Percentiles rank a stretch among this genome's conserved stretches.
phyloP scores from a whole-genome alignment of 64 coral and sea anemone species.

The Montipora cactus region DNA sequence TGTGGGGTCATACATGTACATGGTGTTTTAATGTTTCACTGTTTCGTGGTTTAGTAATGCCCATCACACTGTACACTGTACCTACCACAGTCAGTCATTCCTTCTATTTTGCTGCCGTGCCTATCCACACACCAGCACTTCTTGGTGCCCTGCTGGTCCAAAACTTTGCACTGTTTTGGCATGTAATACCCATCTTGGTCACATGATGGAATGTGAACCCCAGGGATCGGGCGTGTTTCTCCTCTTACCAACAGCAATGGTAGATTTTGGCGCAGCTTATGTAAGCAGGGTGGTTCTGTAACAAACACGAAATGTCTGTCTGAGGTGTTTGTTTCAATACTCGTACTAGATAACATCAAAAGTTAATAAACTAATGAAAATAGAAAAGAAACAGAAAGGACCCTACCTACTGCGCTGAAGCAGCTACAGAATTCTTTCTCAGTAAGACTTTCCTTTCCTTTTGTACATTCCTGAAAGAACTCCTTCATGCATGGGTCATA shows the following conservation, averaged over 20 bases:
- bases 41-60: not conserved
- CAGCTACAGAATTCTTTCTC: slow-evolving; percentile 77
- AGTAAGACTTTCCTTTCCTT: slow-evolving; percentile 72
- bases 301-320: not conserved
- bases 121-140: slow-evolving; percentile 93
- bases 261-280: slow-evolving; percentile 65
- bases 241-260: slow-evolving; percentile 79
- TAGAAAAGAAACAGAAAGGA: not conserved
- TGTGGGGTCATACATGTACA: too few species aligned
- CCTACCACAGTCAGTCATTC: slow-evolving; percentile 75
- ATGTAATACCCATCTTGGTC: slow-evolving; percentile 83
- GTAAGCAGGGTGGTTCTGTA: slow-evolving; percentile 81
- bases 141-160: slow-evolving; percentile 41
- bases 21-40: too few species aligned
- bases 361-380: too few species aligned
- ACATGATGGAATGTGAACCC: slow-evolving; percentile 75
- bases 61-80: not conserved
- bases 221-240: slow-evolving; percentile 60
- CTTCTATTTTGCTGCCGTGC: slow-evolving; percentile 83
- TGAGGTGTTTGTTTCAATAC: too few species aligned
- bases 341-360: too few species aligned
- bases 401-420: slow-evolving; percentile 75
- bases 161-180: slow-evolving; percentile 67
- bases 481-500: slow-evolving; percentile 72
- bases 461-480: slow-evolving; percentile 80